A percentile compares a stretch with the other conserved stretches of the same genome.
Evolutionary conservation across 2,113 vertebrate species (phyloP).

Genomic region (Epinephelus lanceolatus): DNA sequence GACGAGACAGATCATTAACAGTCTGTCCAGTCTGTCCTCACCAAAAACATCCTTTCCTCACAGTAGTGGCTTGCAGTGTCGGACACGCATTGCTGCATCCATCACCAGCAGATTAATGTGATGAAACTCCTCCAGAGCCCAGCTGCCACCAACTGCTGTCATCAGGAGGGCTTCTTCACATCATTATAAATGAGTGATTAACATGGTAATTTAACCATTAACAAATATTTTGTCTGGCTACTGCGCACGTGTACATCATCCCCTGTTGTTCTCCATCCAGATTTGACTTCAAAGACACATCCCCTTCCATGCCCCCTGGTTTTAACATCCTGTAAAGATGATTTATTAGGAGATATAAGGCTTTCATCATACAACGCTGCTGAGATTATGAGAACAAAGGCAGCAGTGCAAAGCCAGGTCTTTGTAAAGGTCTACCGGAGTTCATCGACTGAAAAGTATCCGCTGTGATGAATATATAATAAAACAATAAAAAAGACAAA

Average conservation of each 20-base stretch:
- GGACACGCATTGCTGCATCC: not conserved
- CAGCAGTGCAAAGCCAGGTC: conserved; percentile 38
- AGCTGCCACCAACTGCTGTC: not conserved
- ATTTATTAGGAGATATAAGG: conserved; percentile 54
- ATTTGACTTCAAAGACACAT: conserved; percentile 49
- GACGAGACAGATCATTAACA: conserved; percentile 12
- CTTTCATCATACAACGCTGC: conserved; percentile 37
- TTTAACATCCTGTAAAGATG: conserved; percentile 23
- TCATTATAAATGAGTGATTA: not conserved
- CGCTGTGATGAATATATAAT: conserved; percentile 45
- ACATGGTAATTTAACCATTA: not conserved
- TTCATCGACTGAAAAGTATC: conserved; percentile 35
- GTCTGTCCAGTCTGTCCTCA: not conserved
- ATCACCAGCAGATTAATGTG: conserved; percentile 28
- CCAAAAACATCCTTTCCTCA: not conserved
- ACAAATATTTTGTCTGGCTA: not conserved
- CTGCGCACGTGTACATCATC: not conserved
- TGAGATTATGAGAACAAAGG: conserved; percentile 57
- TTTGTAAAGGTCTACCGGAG: conserved; percentile 28
- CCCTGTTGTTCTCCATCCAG: not conserved
- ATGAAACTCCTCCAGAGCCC: not conserved
- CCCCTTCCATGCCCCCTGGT: conserved; percentile 6
- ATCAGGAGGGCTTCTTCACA: too few species aligned
- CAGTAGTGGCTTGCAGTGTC: not conserved
- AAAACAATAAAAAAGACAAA: conserved; percentile 31